Evolutionary conservation across 2,113 vertebrate species (phyloP).

Genomic region (Pelobates fuscus): DNA sequence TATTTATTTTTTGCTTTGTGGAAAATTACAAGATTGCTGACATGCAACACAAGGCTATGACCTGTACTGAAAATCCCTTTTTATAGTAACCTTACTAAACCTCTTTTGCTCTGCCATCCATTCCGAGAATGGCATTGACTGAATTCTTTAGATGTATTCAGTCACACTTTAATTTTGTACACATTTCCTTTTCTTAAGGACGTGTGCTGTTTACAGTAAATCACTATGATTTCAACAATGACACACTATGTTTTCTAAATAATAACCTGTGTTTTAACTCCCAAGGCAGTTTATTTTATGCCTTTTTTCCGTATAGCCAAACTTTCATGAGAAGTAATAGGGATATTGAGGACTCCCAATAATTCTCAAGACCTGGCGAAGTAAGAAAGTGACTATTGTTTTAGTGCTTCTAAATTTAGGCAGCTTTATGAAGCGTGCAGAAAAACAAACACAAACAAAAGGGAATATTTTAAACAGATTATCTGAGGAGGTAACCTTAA

Average conservation of each 20-base stretch:
- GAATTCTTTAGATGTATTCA: slow-evolving; percentile 15
- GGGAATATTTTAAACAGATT: too few species aligned
- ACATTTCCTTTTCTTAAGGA: slow-evolving; percentile 47
- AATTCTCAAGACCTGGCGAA: not conserved
- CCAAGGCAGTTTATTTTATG: not conserved
- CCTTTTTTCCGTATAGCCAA: not conserved
- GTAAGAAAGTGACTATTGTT: too few species aligned
- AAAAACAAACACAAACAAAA: too few species aligned
- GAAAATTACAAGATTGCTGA: slow-evolving; percentile 34
- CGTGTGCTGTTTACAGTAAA: slow-evolving; percentile 64
- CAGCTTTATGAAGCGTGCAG: too few species aligned
- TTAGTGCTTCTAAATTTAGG: too few species aligned
- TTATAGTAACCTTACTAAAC: slow-evolving; percentile 11
- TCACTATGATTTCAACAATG: slow-evolving; percentile 52
- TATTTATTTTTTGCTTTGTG: not conserved
- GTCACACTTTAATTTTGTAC: slow-evolving; percentile 46
- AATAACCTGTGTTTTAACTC: slow-evolving; percentile 33
- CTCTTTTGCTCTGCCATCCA: slow-evolving; percentile 10
- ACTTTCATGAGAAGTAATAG: not conserved
- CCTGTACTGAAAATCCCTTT: slow-evolving; percentile 30
- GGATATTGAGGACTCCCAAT: not conserved
- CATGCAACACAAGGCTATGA: slow-evolving; percentile 1
- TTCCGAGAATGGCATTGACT: not conserved
- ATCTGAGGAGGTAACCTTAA: too few species aligned
- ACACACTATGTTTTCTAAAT: slow-evolving; percentile 55